These are phyloP conservation scores for Scolopax mira DNA, from an alignment of 2,113 vertebrate genomes.

Conservation along the genomic window DNA sequence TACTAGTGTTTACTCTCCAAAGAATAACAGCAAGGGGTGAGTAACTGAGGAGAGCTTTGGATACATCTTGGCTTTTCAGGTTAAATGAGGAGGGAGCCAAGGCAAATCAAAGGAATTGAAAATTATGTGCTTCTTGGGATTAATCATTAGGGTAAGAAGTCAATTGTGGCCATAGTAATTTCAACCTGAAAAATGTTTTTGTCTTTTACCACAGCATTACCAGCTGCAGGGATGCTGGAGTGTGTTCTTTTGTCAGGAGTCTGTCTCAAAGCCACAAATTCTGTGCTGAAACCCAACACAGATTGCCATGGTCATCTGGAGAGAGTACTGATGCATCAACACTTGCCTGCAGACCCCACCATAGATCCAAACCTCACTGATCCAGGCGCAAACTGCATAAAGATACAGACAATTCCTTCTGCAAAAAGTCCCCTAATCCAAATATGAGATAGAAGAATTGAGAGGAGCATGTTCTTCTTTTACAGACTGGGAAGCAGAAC, in stretches of 20 bases:
- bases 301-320: neutral
- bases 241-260: neutral
- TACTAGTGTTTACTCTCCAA: neutral
- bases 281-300: neutral
- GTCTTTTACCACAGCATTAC: neutral
- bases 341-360: neutral
- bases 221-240: neutral
- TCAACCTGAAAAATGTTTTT: neutral
- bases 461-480: fast-evolving
- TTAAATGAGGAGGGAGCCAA: neutral
- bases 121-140: neutral
- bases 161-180: fast-evolving
- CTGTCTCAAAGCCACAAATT: neutral
- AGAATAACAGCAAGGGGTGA: neutral
- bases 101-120: neutral
- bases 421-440: neutral
- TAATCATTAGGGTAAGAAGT: neutral
- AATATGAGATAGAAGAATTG: neutral
- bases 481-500: neutral
- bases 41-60: neutral
- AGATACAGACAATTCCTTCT: neutral
- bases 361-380: neutral
- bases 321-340: neutral
- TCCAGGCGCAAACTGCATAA: neutral
- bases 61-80: neutral